These are phyloP conservation scores for Hemichromis elongatus DNA, from an alignment of 2,113 vertebrate genomes.

Conservation along the genomic window DNA sequence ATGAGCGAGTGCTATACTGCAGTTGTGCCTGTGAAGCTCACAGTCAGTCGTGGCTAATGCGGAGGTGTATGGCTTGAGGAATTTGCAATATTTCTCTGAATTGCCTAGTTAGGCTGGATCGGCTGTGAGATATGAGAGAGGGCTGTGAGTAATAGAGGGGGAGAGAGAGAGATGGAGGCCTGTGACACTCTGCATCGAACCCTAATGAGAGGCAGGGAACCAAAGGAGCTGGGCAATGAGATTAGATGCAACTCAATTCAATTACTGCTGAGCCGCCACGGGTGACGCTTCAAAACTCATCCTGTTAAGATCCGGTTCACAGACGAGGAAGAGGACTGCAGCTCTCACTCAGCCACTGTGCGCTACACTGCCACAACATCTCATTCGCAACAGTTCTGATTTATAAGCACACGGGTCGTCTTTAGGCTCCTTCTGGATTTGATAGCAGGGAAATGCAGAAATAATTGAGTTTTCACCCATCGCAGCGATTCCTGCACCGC, in stretches of 20 bases:
- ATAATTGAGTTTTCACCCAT: conserved; percentile 47
- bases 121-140: conserved; percentile 30
- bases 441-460: conserved; percentile 30
- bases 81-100: conserved; percentile 50
- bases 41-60: neutral
- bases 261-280: conserved; percentile 73
- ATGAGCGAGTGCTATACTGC: neutral
- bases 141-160: neutral
- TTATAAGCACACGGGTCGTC: conserved; percentile 35
- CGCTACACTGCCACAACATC: conserved; percentile 20
- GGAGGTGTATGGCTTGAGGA: neutral
- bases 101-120: conserved; percentile 53
- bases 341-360: conserved; percentile 39
- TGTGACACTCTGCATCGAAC: conserved; percentile 49
- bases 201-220: conserved; percentile 71
- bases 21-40: neutral
- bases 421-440: conserved; percentile 35
- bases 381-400: conserved; percentile 43
- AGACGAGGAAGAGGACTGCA: conserved; percentile 43
- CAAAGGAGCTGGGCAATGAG: conserved; percentile 69
- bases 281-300: conserved; percentile 76
- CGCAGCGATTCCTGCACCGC: neutral
- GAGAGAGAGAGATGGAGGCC: conserved; percentile 22
- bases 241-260: conserved; percentile 80
- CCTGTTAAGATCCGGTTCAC: conserved; percentile 73